phyloP scores from a whole-genome alignment of 2,888 invertebrate species.

The Trissolcus brochymenae region DNA sequence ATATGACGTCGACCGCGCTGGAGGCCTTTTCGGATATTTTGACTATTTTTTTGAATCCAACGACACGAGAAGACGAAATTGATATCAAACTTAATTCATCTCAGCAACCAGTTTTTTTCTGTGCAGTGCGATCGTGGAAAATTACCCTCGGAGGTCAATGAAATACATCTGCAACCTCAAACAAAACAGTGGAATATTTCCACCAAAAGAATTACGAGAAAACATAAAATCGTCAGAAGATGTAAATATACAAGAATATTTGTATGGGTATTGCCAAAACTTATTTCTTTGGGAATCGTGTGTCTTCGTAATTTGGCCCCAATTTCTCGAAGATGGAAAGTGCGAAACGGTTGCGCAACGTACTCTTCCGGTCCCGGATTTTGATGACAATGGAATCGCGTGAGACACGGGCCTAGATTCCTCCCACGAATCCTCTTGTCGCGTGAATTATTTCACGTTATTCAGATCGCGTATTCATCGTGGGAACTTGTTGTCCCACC shows the following conservation, averaged over 20 bases:
- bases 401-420: conserved; percentile 55
- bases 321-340: conserved; percentile 28
- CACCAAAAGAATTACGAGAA: no score
- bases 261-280: background rate
- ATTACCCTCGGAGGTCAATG: no score
- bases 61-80: no score
- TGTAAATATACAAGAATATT: background rate
- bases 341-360: conserved; percentile 48
- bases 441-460: conserved; percentile 13
- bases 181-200: no score
- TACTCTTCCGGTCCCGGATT: conserved; percentile 55
- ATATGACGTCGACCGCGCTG: conserved; percentile 18
- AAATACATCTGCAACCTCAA: no score
- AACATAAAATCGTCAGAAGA: no score
- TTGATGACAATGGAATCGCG: conserved; percentile 48
- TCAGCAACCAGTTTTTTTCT: no score
- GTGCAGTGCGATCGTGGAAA: no score
- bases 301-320: conserved; percentile 16
- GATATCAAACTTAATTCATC: no score
- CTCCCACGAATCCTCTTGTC: conserved; percentile 59
- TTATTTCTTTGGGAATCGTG: no score
- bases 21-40: background rate
- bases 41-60: background rate
- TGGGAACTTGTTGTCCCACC: conserved; percentile 57
- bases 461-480: conserved; percentile 52